Conservation (phyloP, 2,797 vertebrate genomes). For the Pelodytes ibericus region DNA sequence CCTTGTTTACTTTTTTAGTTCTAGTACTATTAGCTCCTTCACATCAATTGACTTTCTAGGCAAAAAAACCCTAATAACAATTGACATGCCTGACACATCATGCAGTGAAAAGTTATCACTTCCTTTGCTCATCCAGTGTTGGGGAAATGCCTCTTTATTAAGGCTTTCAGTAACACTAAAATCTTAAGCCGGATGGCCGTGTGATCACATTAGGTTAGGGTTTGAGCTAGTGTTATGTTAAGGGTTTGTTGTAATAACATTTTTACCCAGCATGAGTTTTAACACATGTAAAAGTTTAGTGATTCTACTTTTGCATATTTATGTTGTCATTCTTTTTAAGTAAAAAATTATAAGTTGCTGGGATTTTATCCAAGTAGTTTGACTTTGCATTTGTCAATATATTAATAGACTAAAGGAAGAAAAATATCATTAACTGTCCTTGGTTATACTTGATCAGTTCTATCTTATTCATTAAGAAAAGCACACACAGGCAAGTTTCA, state of each 20-base stretch:
- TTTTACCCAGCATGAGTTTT: background rate
- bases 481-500: slow-evolving; percentile 41
- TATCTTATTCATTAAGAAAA: slow-evolving; percentile 57
- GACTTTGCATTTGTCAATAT: slow-evolving; percentile 44
- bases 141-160: no score
- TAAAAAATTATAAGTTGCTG: slow-evolving; percentile 34
- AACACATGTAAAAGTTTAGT: slow-evolving; percentile 15
- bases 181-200: no score
- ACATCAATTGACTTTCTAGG: no score
- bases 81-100: no score
- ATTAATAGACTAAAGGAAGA: slow-evolving; percentile 51
- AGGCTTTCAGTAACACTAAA: no score
- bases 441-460: slow-evolving; percentile 37
- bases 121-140: no score
- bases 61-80: no score
- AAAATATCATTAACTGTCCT: slow-evolving; percentile 50
- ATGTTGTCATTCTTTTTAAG: slow-evolving; percentile 9
- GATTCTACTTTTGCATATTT: slow-evolving; percentile 47
- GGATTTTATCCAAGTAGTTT: slow-evolving; percentile 23
- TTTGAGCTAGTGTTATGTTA: no score
- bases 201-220: no score
- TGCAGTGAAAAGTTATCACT: no score
- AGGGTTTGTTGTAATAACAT: background rate
- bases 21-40: no score
- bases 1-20: no score